Conservation (phyloP, 2,888 invertebrate species). For the Chrysina gloriosa region DNA sequence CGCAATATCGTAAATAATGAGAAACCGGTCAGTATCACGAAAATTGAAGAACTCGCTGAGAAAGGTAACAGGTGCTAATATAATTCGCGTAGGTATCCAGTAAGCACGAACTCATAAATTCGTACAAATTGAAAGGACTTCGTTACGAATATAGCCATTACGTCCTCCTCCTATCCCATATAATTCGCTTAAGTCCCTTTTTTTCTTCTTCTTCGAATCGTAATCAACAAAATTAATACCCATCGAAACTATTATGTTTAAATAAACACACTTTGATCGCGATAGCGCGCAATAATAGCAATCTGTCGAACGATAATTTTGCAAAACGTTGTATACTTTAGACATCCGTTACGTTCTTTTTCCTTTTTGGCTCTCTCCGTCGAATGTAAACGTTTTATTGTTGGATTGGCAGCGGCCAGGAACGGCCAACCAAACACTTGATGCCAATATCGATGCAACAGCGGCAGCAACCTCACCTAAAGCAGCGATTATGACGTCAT, state of each 20-base stretch:
- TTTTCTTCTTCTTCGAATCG: not conserved
- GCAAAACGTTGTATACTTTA: conserved; percentile 7
- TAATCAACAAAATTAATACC: not conserved
- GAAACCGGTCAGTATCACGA: too few relatives aligned
- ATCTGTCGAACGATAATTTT: not conserved
- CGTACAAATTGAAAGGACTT: not conserved
- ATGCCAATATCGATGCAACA: conserved; percentile 17
- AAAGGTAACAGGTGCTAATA: not conserved
- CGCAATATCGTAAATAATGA: too few relatives aligned
- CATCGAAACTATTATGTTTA: conserved; percentile 3
- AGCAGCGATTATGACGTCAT: conserved; percentile 15
- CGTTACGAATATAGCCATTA: not conserved
- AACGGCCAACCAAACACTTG: not conserved
- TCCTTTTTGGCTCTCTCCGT: not conserved
- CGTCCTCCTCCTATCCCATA: too few relatives aligned
- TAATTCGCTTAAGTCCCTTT: not conserved
- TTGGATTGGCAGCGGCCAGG: not conserved
- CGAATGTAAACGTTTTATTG: conserved; percentile 6
- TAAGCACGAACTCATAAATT: not conserved
- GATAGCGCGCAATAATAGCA: conserved; percentile 1
- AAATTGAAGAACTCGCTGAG: not conserved
- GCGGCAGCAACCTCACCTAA: conserved; percentile 12
- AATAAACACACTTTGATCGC: not conserved
- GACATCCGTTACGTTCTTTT: conserved; percentile 9
- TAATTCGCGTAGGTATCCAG: not conserved